These are phyloP conservation scores for Netelia inedita DNA, from an alignment of 2,888 invertebrate species.

Conservation along the genomic window DNA sequence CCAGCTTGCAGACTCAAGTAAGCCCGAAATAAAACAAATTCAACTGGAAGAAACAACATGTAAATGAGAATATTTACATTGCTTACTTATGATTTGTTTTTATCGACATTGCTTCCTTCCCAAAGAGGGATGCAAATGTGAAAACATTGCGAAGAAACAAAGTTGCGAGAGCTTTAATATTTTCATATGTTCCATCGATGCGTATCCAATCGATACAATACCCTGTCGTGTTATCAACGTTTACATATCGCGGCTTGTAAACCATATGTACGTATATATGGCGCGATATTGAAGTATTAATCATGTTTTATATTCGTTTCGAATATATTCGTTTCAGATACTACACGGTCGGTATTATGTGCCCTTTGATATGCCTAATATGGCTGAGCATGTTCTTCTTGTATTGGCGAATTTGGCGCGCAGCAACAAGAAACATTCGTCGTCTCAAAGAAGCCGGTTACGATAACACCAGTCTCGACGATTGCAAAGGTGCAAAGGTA, in stretches of 20 bases:
- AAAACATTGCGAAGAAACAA: neutral
- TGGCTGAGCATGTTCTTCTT: constrained; percentile 92
- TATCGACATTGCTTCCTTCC: neutral
- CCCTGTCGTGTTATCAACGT: constrained; percentile 9
- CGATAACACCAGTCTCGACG: constrained; percentile 85
- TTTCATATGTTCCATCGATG: constrained; percentile 26
- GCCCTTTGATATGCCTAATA: constrained; percentile 90
- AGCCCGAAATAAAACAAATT: no score
- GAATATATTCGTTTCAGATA: constrained; percentile 72
- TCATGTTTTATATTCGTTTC: neutral
- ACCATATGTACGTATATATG: neutral
- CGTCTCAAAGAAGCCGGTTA: constrained; percentile 88
- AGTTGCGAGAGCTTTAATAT: constrained; percentile 8
- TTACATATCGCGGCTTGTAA: neutral
- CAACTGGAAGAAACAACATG: no score
- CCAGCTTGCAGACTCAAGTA: no score
- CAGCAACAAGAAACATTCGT: constrained; percentile 90
- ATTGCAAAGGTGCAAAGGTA: constrained; percentile 93
- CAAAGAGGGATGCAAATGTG: neutral
- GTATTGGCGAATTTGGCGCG: constrained; percentile 92
- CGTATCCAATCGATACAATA: constrained; percentile 44
- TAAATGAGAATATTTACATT: no score
- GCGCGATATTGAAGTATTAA: neutral
- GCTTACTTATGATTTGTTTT: no score
- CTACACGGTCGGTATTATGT: constrained; percentile 85